Conservation (phyloP, 2,888 invertebrate species). For the Thera britannica region DNA sequence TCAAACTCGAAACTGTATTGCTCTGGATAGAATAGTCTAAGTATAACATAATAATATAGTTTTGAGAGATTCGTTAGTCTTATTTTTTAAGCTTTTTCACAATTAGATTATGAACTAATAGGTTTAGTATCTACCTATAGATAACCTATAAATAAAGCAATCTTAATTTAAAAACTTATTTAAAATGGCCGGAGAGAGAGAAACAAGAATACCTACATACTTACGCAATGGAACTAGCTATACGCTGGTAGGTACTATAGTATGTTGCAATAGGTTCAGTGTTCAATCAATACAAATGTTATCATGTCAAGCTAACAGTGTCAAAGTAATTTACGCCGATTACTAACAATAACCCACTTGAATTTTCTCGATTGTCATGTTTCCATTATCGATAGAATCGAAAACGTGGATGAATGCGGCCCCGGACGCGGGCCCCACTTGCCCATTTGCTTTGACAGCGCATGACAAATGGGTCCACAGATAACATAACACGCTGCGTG, state of each 20-base stretch:
- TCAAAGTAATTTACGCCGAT: constrained; percentile 22
- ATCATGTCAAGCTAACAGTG: background rate
- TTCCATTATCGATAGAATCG: constrained; percentile 42
- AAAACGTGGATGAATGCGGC: constrained; percentile 33
- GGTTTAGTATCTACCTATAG: no score
- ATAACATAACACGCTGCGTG: constrained; percentile 43
- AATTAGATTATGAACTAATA: no score
- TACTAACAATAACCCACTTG: constrained; percentile 39
- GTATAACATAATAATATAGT: no score
- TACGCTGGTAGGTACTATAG: no score
- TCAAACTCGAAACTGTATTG: background rate
- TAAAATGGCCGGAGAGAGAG: no score
- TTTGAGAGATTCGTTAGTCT: no score
- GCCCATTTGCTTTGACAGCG: constrained; percentile 64
- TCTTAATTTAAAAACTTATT: no score
- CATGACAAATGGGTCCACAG: constrained; percentile 62
- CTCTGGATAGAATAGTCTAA: background rate
- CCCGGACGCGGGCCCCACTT: constrained; percentile 19
- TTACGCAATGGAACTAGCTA: background rate
- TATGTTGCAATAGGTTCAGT: background rate
- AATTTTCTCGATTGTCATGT: constrained; percentile 42
- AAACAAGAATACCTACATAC: background rate
- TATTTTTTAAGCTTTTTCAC: no score
- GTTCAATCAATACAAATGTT: constrained; percentile 2
- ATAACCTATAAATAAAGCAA: no score